Evolutionary conservation across 2,797 vertebrate genomes (phyloP), one percentile per base, ranked within the genome.

Genomic region (Acanthis flammea): DNA sequence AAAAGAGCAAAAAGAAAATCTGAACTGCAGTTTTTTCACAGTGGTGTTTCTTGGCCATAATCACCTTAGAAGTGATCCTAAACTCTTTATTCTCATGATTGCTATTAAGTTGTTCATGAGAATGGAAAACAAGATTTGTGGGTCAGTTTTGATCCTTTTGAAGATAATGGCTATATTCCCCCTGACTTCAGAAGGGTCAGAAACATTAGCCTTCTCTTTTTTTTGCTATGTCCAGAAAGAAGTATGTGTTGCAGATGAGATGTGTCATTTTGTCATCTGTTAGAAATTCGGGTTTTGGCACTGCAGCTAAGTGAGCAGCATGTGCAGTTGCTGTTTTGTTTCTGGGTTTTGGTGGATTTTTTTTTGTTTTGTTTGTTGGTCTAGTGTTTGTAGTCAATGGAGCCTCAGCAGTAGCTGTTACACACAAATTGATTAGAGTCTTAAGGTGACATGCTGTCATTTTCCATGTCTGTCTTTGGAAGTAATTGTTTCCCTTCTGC

Each of bases 111-210:
- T 89, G 90, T 65, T 93, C 86, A 77, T 88, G 81, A 95, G 88
- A 95, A 96, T 92, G 93, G 90, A 92, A 96, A 96, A 95, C 42
- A 91, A 86, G 92, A 92, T 89, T 77, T 94, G 57, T 92, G 50
- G 78, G 61, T 88, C 86, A 83, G 44, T 82, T 94, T 85, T 93
- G 88, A 86, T 85, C 86, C 83, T 84, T 92, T 93, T 82, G 83
- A 96, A 90, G 77, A 50, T 93, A 67, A 74, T 39, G 19, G 67
- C 62, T 88, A 44, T 88, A 83, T 74, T 94, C 57, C 28, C 18
- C 8, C n/a, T 76, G 71, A 73, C 60, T 85, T 84, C 48, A 78
- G 77, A 93, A 93, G 55, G 41, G n/a, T 88, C 88, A 90, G 44
- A 78, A 86, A 51, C 45, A 60, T 92, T 70, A 72, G 33, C 63